Conservation (phyloP, 2,113 vertebrate genomes). For the Erpornis zantholeuca region DNA sequence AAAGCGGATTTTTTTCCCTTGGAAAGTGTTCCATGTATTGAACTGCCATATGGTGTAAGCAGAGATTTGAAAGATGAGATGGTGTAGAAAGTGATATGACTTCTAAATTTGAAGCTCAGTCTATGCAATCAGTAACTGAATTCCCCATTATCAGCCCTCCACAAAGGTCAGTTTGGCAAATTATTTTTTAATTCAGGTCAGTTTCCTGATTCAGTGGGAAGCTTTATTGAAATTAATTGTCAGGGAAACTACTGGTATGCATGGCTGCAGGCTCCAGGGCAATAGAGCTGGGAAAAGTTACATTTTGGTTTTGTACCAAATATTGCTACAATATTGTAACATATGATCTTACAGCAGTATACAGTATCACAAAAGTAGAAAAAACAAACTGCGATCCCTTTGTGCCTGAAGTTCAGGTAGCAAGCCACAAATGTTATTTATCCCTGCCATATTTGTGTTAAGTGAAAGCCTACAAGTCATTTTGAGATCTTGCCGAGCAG, state of each 20-base stretch:
- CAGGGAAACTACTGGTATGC: not conserved
- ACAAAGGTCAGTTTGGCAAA: not conserved
- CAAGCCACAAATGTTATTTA: not conserved
- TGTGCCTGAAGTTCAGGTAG: not conserved
- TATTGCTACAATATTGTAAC: not conserved
- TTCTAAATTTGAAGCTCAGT: constrained; percentile 16
- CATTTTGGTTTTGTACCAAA: not conserved
- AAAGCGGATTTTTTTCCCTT: not conserved
- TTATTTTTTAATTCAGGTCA: not conserved
- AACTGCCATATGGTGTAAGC: not conserved
- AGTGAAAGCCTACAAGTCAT: not conserved
- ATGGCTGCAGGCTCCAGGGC: accelerated
- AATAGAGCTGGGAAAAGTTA: not conserved
- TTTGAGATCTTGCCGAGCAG: not conserved
- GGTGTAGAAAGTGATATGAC: not conserved
- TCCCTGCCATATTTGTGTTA: not conserved
- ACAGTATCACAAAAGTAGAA: not conserved
- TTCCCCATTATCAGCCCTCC: not conserved
- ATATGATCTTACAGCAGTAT: not conserved
- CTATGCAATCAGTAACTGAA: not conserved
- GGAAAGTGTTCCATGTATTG: not conserved
- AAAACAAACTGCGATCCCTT: not conserved
- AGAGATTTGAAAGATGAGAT: not conserved
- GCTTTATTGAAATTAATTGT: not conserved
- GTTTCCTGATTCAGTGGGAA: not conserved